phyloP scores from a whole-genome alignment of 2,113 vertebrate species.

The Toxostoma redivivum region DNA sequence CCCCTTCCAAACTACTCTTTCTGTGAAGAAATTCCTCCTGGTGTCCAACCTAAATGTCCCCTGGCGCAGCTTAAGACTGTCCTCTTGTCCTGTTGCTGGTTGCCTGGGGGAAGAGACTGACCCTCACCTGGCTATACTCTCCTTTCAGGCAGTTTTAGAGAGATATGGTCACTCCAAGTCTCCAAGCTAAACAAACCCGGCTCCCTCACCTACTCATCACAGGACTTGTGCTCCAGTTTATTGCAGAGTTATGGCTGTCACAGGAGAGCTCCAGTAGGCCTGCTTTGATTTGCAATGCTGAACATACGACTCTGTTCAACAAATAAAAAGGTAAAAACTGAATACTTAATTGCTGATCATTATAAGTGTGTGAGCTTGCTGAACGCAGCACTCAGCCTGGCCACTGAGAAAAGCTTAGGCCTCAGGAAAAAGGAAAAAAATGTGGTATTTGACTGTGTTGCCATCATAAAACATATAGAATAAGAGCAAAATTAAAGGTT shows the following conservation, averaged over 20 bases:
- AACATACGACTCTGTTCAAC: accelerated
- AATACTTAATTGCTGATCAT: background rate
- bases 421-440: too few relatives aligned
- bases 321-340: background rate
- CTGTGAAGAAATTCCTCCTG: background rate
- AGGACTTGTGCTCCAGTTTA: background rate
- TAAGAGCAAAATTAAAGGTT: background rate
- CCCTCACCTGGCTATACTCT: background rate
- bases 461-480: background rate
- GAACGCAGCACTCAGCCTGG: background rate
- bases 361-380: background rate
- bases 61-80: background rate
- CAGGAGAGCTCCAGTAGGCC: accelerated
- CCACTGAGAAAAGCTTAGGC: background rate
- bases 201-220: background rate
- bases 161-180: too few relatives aligned
- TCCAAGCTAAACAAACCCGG: background rate
- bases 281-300: accelerated
- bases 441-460: accelerated
- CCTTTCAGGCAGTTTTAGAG: too few relatives aligned
- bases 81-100: background rate
- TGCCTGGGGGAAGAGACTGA: background rate
- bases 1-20: background rate
- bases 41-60: background rate
- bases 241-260: accelerated